Evolutionary conservation across 2,888 invertebrate genomes (phyloP), one percentile per base, ranked within the genome.

Genomic region (Nycteola revayana): DNA sequence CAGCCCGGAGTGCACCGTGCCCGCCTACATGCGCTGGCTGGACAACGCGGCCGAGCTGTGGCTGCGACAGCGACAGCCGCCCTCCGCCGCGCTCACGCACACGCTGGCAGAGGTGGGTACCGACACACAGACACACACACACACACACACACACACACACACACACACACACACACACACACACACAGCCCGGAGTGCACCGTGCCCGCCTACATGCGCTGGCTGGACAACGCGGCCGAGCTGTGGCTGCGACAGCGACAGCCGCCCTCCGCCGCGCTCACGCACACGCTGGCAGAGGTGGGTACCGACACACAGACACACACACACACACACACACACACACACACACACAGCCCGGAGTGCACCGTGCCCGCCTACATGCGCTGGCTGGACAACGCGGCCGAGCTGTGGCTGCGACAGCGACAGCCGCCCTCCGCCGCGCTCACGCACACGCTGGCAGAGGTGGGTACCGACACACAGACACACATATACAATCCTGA

Each of bases 251-350:
- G 52, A 22, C 59, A 87, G 79, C 36, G 69, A 73, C 39, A 59
- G 54, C 72, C 66, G 63, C 86, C 65, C 28, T 69, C 81, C 34
- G 85, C 86, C 32, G 78, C 86, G 33, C 70, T 93, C 53, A 85
- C 94, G 28, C 95, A 96, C 58, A 95, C 95, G 42, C 92, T 95
- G 25, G 94, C 97, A 2, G 93, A 95, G 22, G 94, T 97, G 21
- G 41, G 48, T 48, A 28, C 14, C 14, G 14, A n/a, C n/a, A n/a
- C n/a, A n/a, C n/a, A n/a, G n/a, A n/a, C n/a, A n/a, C n/a, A n/a
- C n/a, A n/a, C n/a, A n/a, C n/a, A n/a, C n/a, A n/a, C n/a, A 20
- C 1, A 26, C 1, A 4, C 10, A 10, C n/a, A n/a, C n/a, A n/a
- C n/a, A n/a, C n/a, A n/a, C n/a, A n/a, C n/a, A n/a, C 66, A 69